phyloP scores from a whole-genome alignment of 1,140 invertebrate species.

The Aplysia californica region DNA sequence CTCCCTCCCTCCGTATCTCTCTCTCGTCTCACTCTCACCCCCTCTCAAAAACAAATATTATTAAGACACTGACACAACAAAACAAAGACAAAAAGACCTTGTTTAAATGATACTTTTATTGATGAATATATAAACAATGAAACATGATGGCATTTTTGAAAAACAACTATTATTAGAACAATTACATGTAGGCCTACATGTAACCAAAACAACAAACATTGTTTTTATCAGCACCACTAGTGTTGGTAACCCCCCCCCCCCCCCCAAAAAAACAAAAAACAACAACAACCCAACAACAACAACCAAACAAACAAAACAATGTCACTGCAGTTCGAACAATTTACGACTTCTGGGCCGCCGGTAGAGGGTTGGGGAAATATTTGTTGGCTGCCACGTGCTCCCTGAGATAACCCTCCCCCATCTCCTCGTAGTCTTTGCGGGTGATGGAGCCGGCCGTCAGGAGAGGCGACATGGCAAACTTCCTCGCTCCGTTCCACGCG shows the following conservation, averaged over 20 bases:
- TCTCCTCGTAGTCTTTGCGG: slow-evolving; percentile 83
- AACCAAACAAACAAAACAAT: background rate
- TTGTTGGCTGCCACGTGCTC: slow-evolving; percentile 73
- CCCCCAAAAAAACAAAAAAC: too few species aligned
- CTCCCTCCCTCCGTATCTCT: too few species aligned
- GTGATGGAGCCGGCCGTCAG: slow-evolving; percentile 74
- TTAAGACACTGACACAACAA: too few species aligned
- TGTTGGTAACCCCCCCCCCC: too few species aligned
- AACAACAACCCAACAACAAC: too few species aligned
- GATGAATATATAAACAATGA: too few species aligned
- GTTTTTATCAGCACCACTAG: background rate
- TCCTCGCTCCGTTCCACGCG: slow-evolving; percentile 85
- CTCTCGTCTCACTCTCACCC: too few species aligned
- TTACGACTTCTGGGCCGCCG: slow-evolving; percentile 20
- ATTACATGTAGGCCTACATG: background rate
- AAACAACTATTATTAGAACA: background rate
- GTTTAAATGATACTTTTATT: too few species aligned
- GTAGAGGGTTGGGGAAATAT: slow-evolving; percentile 46
- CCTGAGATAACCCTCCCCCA: slow-evolving; percentile 87
- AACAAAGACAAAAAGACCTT: too few species aligned
- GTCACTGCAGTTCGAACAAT: too few species aligned
- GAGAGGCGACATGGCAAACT: slow-evolving; percentile 73
- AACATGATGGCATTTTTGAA: too few species aligned
- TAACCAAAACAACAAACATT: background rate
- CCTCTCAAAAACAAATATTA: too few species aligned